Evolutionary conservation across 2,797 vertebrate species (phyloP).

Genomic region (Morelia viridis): DNA sequence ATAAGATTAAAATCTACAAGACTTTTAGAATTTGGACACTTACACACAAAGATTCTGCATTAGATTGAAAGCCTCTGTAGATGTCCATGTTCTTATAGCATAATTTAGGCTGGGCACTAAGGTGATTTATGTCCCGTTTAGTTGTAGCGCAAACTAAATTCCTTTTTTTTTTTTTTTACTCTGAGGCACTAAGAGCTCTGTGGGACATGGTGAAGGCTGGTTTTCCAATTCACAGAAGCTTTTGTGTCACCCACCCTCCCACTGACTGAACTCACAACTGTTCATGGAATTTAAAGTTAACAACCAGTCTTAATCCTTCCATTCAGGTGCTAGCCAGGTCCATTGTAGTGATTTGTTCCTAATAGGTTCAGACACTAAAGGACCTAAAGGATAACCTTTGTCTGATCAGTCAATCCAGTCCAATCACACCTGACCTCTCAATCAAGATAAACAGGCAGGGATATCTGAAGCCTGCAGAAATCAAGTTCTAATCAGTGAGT

Average conservation of each 20-base stretch:
- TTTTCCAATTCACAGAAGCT: not conserved
- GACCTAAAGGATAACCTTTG: not conserved
- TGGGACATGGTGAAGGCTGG: not conserved
- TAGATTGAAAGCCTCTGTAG: not conserved
- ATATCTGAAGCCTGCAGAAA: not conserved
- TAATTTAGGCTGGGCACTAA: not conserved
- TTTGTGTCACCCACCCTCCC: not conserved
- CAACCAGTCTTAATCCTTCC: not conserved
- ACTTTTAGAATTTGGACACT: not conserved
- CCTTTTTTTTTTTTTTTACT: not conserved
- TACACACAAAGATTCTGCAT: not conserved
- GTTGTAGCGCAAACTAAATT: not conserved
- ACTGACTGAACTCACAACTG: not conserved
- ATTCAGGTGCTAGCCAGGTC: not conserved
- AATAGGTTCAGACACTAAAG: not conserved
- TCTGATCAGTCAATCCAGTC: not conserved
- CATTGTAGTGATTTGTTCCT: not conserved
- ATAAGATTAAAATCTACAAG: no score
- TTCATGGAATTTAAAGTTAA: not conserved
- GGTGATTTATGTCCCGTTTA: not conserved
- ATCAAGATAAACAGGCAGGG: not conserved
- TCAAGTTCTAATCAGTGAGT: not conserved
- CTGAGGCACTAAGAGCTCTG: not conserved
- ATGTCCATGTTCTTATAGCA: not conserved
- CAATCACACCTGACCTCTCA: not conserved